phyloP scores from a whole-genome alignment of 2,888 invertebrate species.

The Byasa hedistus region DNA sequence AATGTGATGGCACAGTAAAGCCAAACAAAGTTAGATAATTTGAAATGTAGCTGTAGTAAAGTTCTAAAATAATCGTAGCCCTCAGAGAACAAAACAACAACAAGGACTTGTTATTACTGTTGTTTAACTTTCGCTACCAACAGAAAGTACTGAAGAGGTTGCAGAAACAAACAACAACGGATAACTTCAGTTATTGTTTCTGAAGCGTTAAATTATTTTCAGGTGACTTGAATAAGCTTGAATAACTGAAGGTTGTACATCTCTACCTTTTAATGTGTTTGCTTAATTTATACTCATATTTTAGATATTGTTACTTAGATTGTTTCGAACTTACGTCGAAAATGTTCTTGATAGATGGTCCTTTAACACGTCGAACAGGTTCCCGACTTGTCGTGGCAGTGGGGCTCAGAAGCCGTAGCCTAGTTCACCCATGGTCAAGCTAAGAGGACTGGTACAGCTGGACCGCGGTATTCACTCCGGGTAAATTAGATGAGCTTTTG shows the following conservation, averaged over 20 bases:
- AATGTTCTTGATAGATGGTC: no score
- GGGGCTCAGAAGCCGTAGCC: no score
- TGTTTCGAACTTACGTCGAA: no score
- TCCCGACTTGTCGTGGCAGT: no score
- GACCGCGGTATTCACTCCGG: no score
- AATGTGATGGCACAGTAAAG: background rate
- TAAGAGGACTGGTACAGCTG: no score
- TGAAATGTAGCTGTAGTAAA: background rate
- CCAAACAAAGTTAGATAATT: background rate
- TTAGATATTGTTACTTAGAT: no score
- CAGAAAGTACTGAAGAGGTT: slow-evolving; percentile 1
- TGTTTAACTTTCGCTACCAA: slow-evolving; percentile 5
- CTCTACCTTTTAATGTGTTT: background rate
- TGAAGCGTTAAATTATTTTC: slow-evolving; percentile 7
- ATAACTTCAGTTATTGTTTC: slow-evolving; percentile 4
- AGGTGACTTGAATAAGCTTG: slow-evolving; percentile 1
- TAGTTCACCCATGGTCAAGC: no score
- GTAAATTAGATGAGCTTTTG: no score
- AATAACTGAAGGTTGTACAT: background rate
- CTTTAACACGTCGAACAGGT: no score
- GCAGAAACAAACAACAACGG: slow-evolving; percentile 5
- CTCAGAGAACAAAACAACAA: slow-evolving; percentile 2
- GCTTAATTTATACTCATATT: no score
- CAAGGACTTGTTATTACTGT: slow-evolving; percentile 5
- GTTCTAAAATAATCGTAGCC: background rate